A percentile compares a stretch with the other conserved stretches of the same genome.
phyloP scores from a whole-genome alignment of 2,113 vertebrate species.

The Mesitornis unicolor region DNA sequence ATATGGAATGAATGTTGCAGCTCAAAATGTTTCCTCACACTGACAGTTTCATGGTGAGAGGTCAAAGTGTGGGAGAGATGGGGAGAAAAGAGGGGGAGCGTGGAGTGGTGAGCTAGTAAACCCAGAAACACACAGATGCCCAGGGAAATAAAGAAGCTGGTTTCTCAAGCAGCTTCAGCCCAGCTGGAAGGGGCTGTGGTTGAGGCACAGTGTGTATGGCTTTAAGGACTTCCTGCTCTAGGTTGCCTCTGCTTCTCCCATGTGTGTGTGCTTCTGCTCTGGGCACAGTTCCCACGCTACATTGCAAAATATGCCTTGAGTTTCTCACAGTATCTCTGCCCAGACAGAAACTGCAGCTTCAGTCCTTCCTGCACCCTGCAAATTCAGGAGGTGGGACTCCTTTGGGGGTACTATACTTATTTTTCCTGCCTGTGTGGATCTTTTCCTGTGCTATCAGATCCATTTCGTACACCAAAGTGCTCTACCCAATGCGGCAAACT shows the following conservation, averaged over 20 bases:
- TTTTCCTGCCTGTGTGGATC: background rate
- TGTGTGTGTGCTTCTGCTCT: background rate
- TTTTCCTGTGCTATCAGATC: background rate
- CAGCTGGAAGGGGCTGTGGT: background rate
- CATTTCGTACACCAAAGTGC: fast-evolving
- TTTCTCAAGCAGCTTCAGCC: background rate
- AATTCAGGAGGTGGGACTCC: background rate
- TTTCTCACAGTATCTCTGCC: slow-evolving; percentile 32
- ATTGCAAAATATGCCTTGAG: background rate
- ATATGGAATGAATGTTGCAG: slow-evolving; percentile 58
- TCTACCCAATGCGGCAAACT: fast-evolving
- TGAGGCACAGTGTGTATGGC: background rate
- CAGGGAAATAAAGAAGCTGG: background rate
- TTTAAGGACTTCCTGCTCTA: background rate
- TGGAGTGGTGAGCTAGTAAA: background rate
- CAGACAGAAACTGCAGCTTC: background rate
- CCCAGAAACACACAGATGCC: background rate
- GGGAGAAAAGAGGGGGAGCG: background rate
- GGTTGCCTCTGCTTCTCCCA: background rate
- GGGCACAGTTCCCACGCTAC: slow-evolving; percentile 50
- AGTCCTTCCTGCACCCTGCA: background rate
- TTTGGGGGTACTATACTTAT: background rate
- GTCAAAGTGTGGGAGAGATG: slow-evolving; percentile 31
- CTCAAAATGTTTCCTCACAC: slow-evolving; percentile 21
- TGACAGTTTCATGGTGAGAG: slow-evolving; percentile 39